These are phyloP conservation scores for Luffia ferchaultella DNA, from an alignment of 2,888 invertebrate genomes.

Conservation along the genomic window DNA sequence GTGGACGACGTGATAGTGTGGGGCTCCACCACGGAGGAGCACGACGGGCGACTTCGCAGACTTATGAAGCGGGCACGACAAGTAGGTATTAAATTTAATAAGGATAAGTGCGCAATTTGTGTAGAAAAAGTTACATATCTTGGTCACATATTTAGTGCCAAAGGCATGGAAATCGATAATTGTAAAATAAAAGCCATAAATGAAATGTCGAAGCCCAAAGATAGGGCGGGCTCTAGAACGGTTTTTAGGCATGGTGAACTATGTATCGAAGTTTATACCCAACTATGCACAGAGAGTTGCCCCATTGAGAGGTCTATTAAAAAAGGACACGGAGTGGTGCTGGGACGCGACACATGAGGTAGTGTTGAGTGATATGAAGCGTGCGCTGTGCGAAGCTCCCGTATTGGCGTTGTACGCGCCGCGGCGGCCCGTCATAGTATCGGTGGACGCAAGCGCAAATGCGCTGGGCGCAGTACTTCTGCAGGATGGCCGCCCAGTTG, in stretches of 20 bases:
- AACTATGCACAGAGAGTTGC: constrained; percentile 1
- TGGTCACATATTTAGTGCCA: no score
- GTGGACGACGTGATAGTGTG: constrained; percentile 2
- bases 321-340: constrained; percentile 6
- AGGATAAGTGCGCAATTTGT: background rate
- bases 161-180: no score
- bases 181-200: no score
- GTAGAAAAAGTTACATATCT: constrained; percentile 6
- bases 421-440: constrained; percentile 7
- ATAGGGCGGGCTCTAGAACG: no score
- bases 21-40: constrained; percentile 1
- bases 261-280: constrained; percentile 9
- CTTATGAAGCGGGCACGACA: background rate
- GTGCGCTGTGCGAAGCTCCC: constrained; percentile 4
- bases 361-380: constrained; percentile 6
- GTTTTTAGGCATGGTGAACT: constrained; percentile 6
- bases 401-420: constrained; percentile 9
- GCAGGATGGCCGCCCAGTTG: constrained; percentile 10
- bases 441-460: constrained; percentile 9
- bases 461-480: constrained; percentile 10
- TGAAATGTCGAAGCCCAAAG: no score
- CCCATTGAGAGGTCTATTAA: constrained; percentile 8
- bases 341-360: constrained; percentile 5
- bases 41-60: background rate
- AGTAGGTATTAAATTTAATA: constrained; percentile 1